phyloP scores from a whole-genome alignment of 2,113 vertebrate genomes.

The Scatophagus argus region DNA sequence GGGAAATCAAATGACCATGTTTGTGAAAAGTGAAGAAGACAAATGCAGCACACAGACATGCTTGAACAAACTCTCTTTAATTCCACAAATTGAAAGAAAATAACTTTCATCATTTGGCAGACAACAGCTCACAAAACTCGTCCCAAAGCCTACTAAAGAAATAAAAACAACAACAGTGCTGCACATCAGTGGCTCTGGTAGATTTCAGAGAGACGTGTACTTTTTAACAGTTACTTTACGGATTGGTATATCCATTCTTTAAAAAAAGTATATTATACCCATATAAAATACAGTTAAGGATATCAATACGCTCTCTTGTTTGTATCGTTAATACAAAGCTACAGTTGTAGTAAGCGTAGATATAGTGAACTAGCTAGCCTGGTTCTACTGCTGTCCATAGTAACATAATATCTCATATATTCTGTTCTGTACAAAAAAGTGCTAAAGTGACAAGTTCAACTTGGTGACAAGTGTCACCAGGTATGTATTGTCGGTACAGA shows the following conservation, averaged over 20 bases:
- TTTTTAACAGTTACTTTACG: not conserved
- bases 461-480: too few relatives aligned
- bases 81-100: constrained; percentile 48
- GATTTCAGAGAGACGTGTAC: not conserved
- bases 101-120: not conserved
- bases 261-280: not conserved
- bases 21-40: constrained; percentile 58
- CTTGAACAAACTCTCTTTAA: constrained; percentile 41
- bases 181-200: not conserved
- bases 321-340: too few relatives aligned
- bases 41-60: constrained; percentile 27
- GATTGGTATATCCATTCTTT: too few relatives aligned
- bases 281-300: not conserved
- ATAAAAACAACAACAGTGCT: not conserved
- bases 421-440: too few relatives aligned
- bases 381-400: too few relatives aligned
- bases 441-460: too few relatives aligned
- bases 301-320: too few relatives aligned
- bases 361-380: too few relatives aligned
- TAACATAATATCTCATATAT: too few relatives aligned
- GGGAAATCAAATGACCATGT: constrained; percentile 65
- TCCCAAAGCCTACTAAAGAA: not conserved
- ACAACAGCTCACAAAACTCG: not conserved
- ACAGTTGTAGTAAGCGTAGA: too few relatives aligned
- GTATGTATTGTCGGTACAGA: too few relatives aligned